phyloP scores from a whole-genome alignment of 2,113 vertebrate genomes.

The rat (Rattus norvegicus) region GRCr8 NC_086021.1:103002501-103003000 shows the following conservation, averaged over 20 bases:
- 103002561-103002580: neutral
- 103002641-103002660: neutral
- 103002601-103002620: neutral
- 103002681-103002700: neutral
- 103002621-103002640: neutral
- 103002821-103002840: neutral
- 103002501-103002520: constrained; percentile 34
- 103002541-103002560: neutral
- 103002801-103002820: neutral
- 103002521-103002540: neutral
- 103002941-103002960: too few species aligned
- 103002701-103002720: neutral
- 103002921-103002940: too few species aligned
- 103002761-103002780: neutral
- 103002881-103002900: too few species aligned
- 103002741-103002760: neutral
- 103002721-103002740: neutral
- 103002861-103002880: too few species aligned
- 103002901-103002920: too few species aligned
- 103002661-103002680: neutral
- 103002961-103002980: too few species aligned
- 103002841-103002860: neutral
- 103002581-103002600: neutral
- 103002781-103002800: neutral
- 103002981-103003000: too few species aligned